Evolutionary conservation across 2,888 invertebrate genomes (phyloP).

Genomic region (Ophion obscuratus): DNA sequence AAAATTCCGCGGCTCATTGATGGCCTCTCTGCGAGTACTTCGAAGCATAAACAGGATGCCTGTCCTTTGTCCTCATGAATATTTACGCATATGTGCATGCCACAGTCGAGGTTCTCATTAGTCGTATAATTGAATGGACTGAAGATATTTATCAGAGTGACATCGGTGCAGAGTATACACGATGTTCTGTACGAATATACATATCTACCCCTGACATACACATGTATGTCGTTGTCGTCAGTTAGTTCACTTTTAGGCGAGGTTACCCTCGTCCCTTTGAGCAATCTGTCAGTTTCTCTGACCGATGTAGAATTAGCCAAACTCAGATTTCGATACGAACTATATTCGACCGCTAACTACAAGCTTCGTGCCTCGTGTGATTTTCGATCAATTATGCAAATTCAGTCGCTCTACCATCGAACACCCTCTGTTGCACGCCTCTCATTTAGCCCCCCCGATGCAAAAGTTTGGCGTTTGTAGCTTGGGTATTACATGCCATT

Average conservation of each 20-base stretch:
- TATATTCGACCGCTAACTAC: constrained; percentile 58
- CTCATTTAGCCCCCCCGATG: not conserved
- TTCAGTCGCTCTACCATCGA: constrained; percentile 38
- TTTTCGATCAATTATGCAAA: constrained; percentile 67
- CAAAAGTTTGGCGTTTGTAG: too few species aligned
- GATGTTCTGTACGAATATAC: not conserved
- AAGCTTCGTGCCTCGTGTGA: constrained; percentile 53
- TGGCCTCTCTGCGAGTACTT: constrained; percentile 18
- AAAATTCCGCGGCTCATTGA: constrained; percentile 31
- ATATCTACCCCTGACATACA: not conserved
- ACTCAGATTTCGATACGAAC: constrained; percentile 45
- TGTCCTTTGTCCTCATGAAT: constrained; percentile 27
- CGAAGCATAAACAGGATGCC: not conserved
- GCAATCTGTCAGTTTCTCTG: constrained; percentile 10
- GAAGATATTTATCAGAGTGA: constrained; percentile 43
- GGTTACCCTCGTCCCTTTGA: constrained; percentile 50
- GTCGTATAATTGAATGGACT: constrained; percentile 51
- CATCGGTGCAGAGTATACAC: not conserved
- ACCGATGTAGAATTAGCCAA: not conserved
- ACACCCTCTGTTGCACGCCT: not conserved
- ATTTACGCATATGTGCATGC: not conserved
- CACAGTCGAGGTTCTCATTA: constrained; percentile 32
- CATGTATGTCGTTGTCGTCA: not conserved
- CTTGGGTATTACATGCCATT: too few species aligned
- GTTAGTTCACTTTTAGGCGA: not conserved